Conservation (phyloP, 2,113 vertebrate genomes). For the Piprites chloris region DNA sequence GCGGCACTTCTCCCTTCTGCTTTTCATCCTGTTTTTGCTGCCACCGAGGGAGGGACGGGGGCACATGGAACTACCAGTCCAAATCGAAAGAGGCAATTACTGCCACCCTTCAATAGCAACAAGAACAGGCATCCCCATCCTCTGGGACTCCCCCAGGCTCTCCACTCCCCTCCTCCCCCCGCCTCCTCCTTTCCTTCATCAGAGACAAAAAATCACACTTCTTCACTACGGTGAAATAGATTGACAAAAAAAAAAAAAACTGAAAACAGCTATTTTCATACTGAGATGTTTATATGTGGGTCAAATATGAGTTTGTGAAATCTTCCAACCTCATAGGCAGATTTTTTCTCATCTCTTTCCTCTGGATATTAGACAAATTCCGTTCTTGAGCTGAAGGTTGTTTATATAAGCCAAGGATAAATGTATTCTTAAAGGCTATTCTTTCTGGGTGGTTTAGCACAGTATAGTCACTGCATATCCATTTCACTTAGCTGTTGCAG, state of each 20-base stretch:
- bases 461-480: not conserved
- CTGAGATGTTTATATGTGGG: not conserved
- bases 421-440: not conserved
- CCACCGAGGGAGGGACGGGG: not conserved
- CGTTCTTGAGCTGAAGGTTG: not conserved
- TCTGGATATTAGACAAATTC: not conserved
- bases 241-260: not conserved
- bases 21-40: not conserved
- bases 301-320: not conserved
- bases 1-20: not conserved
- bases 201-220: not conserved
- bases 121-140: not conserved
- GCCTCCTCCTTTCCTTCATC: not conserved
- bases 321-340: not conserved
- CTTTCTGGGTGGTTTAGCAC: constrained; percentile 14
- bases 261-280: not conserved
- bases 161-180: no score
- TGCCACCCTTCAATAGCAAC: not conserved
- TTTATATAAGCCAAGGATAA: not conserved
- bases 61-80: not conserved
- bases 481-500: not conserved
- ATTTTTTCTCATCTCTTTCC: not conserved
- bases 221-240: not conserved
- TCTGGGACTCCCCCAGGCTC: not conserved
- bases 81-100: not conserved